A percentile compares a stretch with the other conserved stretches of the same genome.
These are phyloP conservation scores for Caenorhabditis sinica DNA, from an alignment of 2,888 invertebrate genomes.

Conservation along the genomic window DNA sequence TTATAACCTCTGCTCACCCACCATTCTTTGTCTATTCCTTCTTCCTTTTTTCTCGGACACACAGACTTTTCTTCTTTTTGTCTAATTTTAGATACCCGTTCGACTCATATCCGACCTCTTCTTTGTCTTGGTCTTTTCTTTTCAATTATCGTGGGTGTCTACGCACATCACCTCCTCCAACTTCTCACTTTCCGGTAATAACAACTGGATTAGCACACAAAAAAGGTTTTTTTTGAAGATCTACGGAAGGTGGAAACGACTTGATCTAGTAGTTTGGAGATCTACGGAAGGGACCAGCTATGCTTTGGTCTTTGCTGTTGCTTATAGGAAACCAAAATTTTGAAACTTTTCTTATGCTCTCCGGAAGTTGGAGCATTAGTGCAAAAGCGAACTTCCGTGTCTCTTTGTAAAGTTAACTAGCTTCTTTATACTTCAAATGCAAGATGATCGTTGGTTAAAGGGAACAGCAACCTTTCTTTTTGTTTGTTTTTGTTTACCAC, in stretches of 20 bases:
- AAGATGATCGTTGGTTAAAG: conserved; percentile 20
- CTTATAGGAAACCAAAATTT: background rate
- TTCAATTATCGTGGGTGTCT: conserved; percentile 38
- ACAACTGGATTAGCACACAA: conserved; percentile 48
- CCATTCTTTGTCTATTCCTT: background rate
- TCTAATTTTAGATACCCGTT: conserved; percentile 14
- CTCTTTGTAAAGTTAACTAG: conserved; percentile 1
- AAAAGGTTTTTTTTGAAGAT: conserved; percentile 19
- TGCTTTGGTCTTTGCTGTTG: conserved; percentile 21
- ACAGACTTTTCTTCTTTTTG: background rate
- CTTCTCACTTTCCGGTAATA: conserved; percentile 21
- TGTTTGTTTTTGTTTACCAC: conserved; percentile 42
- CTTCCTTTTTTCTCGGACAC: conserved; percentile 11
- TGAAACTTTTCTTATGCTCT: background rate
- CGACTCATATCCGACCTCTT: background rate
- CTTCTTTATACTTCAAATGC: background rate
- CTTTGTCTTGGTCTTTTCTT: background rate
- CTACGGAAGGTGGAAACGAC: background rate
- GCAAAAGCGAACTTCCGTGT: conserved; percentile 17
- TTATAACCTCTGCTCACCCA: background rate
- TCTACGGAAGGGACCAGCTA: conserved; percentile 1
- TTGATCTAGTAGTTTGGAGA: conserved; percentile 10
- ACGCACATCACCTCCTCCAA: conserved; percentile 22
- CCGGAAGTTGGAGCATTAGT: conserved; percentile 28
- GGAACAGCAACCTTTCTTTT: conserved; percentile 23